Conservation (phyloP, 2,797 vertebrate species). For the Xyrichtys novacula region DNA sequence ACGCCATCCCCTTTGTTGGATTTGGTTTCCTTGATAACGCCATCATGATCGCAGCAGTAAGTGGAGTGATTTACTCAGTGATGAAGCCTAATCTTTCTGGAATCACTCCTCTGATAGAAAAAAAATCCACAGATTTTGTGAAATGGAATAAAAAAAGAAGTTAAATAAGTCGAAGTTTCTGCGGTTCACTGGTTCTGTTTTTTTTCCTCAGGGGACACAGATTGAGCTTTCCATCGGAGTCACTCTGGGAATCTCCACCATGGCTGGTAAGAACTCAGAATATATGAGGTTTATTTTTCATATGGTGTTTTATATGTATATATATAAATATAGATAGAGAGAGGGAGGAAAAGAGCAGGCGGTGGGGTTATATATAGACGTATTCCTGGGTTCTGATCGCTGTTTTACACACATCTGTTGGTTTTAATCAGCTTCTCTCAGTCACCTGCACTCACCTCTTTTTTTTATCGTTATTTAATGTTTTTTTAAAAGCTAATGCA, state of each 20-base stretch:
- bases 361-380: no score
- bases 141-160: background rate
- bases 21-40: slow-evolving; percentile 99
- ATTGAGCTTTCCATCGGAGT: slow-evolving; percentile 96
- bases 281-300: no score
- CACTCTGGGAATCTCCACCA: slow-evolving; percentile 96
- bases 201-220: slow-evolving; percentile 90
- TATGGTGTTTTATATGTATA: no score
- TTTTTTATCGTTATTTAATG: no score
- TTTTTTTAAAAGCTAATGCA: no score
- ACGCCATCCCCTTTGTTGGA: slow-evolving; percentile 94
- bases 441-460: no score
- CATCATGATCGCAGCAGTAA: slow-evolving; percentile 99
- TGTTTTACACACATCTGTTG: no score
- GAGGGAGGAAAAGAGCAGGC: no score
- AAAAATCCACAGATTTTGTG: background rate
- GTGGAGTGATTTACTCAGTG: slow-evolving; percentile 33
- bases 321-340: no score
- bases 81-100: background rate
- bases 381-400: no score
- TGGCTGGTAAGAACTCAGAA: slow-evolving; percentile 90
- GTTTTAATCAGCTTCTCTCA: no score
- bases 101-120: background rate
- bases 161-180: background rate
- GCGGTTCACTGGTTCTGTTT: background rate